phyloP scores from a whole-genome alignment of 2,888 invertebrate species.

The Chromoteleia sp. region DNA sequence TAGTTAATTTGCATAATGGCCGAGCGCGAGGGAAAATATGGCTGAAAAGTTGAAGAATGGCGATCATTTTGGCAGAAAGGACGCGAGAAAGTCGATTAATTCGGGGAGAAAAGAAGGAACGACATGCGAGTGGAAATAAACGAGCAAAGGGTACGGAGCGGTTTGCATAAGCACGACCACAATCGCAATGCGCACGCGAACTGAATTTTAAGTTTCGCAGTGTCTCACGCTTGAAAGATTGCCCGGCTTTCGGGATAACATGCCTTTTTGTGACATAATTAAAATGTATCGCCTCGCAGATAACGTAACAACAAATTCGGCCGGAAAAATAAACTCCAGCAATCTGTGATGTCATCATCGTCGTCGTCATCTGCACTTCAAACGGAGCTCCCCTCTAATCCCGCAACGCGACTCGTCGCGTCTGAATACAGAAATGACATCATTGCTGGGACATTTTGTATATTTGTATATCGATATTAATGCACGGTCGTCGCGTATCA shows the following conservation, averaged over 20 bases:
- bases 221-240: slow-evolving; percentile 73
- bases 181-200: slow-evolving; percentile 75
- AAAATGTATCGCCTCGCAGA: slow-evolving; percentile 39
- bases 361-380: neutral
- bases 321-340: slow-evolving; percentile 13
- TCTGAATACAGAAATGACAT: slow-evolving; percentile 49
- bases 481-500: slow-evolving; percentile 70
- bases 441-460: slow-evolving; percentile 20
- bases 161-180: slow-evolving; percentile 78
- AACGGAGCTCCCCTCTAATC: neutral
- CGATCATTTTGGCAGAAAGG: slow-evolving; percentile 44
- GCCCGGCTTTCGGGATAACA: slow-evolving; percentile 31
- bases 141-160: slow-evolving; percentile 76
- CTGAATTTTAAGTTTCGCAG: slow-evolving; percentile 81
- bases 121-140: slow-evolving; percentile 66
- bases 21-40: slow-evolving; percentile 28
- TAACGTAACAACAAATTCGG: slow-evolving; percentile 20
- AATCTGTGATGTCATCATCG: slow-evolving; percentile 11
- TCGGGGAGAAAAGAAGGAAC: slow-evolving; percentile 48
- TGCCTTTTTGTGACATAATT: slow-evolving; percentile 47
- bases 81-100: slow-evolving; percentile 65
- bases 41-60: slow-evolving; percentile 43
- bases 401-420: neutral
- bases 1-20: slow-evolving; percentile 55
- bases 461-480: slow-evolving; percentile 19